Evolutionary conservation across 1,140 invertebrate species (phyloP).

Genomic region (Drosophila suzukii): DNA sequence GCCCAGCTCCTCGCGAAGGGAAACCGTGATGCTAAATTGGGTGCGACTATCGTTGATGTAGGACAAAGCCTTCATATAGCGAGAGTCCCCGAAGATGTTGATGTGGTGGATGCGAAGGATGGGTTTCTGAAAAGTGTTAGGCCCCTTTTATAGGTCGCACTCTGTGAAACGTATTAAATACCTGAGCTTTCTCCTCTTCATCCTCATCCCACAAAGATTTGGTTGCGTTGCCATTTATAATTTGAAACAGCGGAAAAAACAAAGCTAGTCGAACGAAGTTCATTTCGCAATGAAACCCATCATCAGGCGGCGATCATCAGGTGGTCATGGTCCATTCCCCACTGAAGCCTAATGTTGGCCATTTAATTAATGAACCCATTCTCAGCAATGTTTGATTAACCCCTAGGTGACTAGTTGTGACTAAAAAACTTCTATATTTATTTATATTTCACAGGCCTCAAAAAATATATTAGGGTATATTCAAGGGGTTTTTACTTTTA

Average conservation of each 20-base stretch:
- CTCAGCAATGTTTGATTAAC: not conserved
- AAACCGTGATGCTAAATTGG: slow-evolving; percentile 41
- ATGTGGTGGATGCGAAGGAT: slow-evolving; percentile 31
- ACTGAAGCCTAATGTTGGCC: not conserved
- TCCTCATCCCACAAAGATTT: slow-evolving; percentile 40
- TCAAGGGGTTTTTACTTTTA: no score
- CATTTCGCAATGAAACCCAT: slow-evolving; percentile 34
- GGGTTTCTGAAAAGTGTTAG: slow-evolving; percentile 16
- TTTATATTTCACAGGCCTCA: no score
- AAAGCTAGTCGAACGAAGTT: slow-evolving; percentile 10
- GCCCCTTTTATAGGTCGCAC: not conserved
- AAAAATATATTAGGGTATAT: no score
- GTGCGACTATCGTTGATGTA: slow-evolving; percentile 23
- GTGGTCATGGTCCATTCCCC: slow-evolving; percentile 10
- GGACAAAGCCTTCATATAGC: slow-evolving; percentile 34
- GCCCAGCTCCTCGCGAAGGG: slow-evolving; percentile 40
- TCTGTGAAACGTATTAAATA: not conserved
- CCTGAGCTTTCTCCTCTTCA: slow-evolving; percentile 9
- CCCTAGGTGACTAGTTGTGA: not conserved
- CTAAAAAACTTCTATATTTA: no score
- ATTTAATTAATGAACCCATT: slow-evolving; percentile 18
- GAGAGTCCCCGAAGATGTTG: slow-evolving; percentile 39
- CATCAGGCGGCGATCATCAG: not conserved
- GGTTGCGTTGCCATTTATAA: slow-evolving; percentile 10
- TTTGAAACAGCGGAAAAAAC: slow-evolving; percentile 13